Evolutionary conservation across 2,888 invertebrate genomes (phyloP), one percentile per base, ranked within the genome.

Genomic region (Alloscopus bannaensis): DNA sequence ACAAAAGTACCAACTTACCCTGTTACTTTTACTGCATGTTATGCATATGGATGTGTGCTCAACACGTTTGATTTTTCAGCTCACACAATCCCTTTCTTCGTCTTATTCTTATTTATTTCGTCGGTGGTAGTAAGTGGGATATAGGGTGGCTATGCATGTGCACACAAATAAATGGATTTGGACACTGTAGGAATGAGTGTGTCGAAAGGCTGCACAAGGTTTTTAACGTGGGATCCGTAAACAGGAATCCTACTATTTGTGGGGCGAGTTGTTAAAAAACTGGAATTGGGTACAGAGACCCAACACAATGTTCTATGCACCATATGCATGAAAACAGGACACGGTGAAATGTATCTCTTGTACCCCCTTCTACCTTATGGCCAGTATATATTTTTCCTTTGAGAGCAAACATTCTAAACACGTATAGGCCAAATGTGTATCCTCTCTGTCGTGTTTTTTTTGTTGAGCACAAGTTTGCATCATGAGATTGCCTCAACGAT

Each of bases 181-280:
- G n/a, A n/a, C n/a, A n/a, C n/a, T n/a, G n/a, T n/a, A n/a, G n/a
- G n/a, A n/a, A n/a, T n/a, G n/a, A n/a, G n/a, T n/a, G n/a, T n/a
- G n/a, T n/a, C n/a, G n/a, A n/a, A n/a, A n/a, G n/a, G n/a, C n/a
- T n/a, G n/a, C n/a, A n/a, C n/a, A n/a, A n/a, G n/a, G n/a, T n/a
- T n/a, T n/a, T n/a, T n/a, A n/a, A n/a, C n/a, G 31, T 18, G 13
- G 20, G 36, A 29, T 60, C 18, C 16, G 42, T 42, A 62, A 62
- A 62, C 62, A 62, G 62, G 62, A 62, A 62, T 62, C 62, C n/a
- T 24, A 47, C 76, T 45, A 55, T 68, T 59, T 76, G 66, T 60
- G 68, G 68, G 76, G 76, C 60, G 68, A 76, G 68, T 68, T n/a
- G n/a, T n/a, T 68, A 62, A 62, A 59, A 62, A 76, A 76, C 76